These are phyloP conservation scores for Sebastes trivittatus DNA, from an alignment of 2,797 vertebrate species.

Conservation along the genomic window DNA sequence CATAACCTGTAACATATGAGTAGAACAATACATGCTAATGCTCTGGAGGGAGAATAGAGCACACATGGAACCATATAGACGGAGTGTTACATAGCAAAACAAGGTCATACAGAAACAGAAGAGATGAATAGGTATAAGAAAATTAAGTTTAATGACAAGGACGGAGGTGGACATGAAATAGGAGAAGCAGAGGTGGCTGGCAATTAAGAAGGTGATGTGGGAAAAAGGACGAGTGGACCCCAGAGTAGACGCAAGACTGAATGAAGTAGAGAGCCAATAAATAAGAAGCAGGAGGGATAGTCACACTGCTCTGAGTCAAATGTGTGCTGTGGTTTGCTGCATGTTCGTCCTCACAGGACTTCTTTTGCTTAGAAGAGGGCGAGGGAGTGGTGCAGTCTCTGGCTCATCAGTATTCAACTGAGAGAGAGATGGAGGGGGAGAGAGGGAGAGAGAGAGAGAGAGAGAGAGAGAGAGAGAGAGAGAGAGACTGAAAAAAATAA, in stretches of 20 bases:
- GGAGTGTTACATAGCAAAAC: not conserved
- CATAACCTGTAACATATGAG: not conserved
- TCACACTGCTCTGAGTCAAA: constrained; percentile 48
- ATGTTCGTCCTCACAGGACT: constrained; percentile 50
- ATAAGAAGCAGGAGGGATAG: constrained; percentile 31
- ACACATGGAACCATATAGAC: not conserved
- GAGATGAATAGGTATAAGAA: not conserved
- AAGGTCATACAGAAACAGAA: not conserved
- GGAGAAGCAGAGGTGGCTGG: constrained; percentile 4
- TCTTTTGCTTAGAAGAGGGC: constrained; percentile 49
- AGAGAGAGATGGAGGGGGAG: not conserved
- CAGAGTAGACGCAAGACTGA: constrained; percentile 33
- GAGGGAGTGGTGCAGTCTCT: constrained; percentile 68
- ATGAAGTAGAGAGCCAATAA: constrained; percentile 49
- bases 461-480: constrained; percentile 11
- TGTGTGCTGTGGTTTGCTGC: constrained; percentile 41
- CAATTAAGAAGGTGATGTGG: constrained; percentile 39
- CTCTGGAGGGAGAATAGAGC: not conserved
- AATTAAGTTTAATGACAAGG: not conserved
- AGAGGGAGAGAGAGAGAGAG: constrained; percentile 11
- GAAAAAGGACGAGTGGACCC: constrained; percentile 30
- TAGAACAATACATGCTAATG: not conserved
- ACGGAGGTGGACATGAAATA: constrained; percentile 1
- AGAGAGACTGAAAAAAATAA: constrained; percentile 21
- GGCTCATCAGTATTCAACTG: constrained; percentile 71